Evolutionary conservation across 2,888 invertebrate species (phyloP), one percentile per base, ranked within the genome.

Genomic region (Antitype chi): DNA sequence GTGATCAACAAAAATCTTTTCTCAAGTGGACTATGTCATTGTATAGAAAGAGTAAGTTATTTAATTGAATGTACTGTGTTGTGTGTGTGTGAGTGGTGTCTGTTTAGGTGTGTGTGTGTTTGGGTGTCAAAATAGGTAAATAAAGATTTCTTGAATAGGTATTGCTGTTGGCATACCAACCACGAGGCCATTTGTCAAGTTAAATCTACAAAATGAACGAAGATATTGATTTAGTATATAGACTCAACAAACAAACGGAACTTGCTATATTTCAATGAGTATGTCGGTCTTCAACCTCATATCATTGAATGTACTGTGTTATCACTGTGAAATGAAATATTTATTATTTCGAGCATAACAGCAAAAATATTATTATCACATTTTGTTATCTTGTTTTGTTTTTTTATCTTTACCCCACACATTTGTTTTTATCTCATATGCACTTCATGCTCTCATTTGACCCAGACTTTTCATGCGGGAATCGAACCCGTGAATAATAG

Each of bases 211-310:
- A 59, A 59, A 59, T 59, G 0, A 28, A 28, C 25, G 7, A 28
- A 59, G 25, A 25, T 17, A 28, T 28, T 59, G 17, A 59, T 49
- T 47, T 6, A 7, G 20, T 25, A 20, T 59, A 13, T 66, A 25
- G 2, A 60, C 17, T 43, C 2, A 52, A 74, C 74, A 59, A 63
- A 63, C 75, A 75, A 76, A 76, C 76, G 17, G 15, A 43, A 38
- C 25, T 55, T 55, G 15, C 23, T 25, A 60, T 47, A 62, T 66
- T 66, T 52, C 7, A 55, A 55, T 57, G 23, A 32, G 15, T n/a
- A 17, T 20, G 23, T 52, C 57, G 17, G 32, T 79, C 7, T 79
- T 11, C 43, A 47, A 47, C 11, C 11, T 47, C 43, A 47, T 80
- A 80, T 60, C 73, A 80, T 55, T 66, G 53, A 55, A 38, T 20